Evolutionary conservation across 2,797 vertebrate species (phyloP).

Genomic region (Poecilia velifera): DNA sequence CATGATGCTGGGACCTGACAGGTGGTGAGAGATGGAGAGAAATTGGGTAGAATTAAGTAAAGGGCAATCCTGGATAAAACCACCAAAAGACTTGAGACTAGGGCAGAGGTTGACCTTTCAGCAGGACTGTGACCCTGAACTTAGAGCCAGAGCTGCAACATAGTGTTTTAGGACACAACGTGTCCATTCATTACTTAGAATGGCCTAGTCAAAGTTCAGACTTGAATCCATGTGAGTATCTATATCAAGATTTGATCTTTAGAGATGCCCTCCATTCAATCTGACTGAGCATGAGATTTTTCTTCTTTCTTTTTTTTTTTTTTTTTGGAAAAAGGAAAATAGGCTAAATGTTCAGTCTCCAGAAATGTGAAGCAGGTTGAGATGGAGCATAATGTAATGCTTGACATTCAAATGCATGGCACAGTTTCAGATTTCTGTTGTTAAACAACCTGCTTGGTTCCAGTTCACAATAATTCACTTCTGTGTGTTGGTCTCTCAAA

Average conservation of each 20-base stretch:
- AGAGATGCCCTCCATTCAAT: not conserved
- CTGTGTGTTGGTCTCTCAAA: not conserved
- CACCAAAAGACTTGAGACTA: not conserved
- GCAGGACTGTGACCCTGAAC: not conserved
- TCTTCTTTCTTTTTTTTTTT: fast-evolving
- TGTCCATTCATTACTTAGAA: not conserved
- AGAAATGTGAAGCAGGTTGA: not conserved
- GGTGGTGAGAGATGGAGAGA: not conserved
- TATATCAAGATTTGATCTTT: not conserved
- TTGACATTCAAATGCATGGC: not conserved
- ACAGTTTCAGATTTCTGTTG: not conserved
- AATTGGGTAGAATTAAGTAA: not conserved
- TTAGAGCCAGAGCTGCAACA: not conserved
- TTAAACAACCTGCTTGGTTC: not conserved
- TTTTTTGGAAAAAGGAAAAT: not conserved
- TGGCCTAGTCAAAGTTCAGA: not conserved
- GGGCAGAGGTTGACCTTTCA: not conserved
- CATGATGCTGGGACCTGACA: not conserved
- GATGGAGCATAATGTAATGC: not conserved
- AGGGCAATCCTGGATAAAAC: not conserved
- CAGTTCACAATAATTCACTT: not conserved
- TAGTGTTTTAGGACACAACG: not conserved
- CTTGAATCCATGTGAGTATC: not conserved
- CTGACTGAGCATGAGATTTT: not conserved
- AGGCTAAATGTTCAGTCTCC: not conserved